These are phyloP conservation scores for Brachionus asplanchnoidis DNA, from an alignment of 1,140 invertebrate genomes.

Conservation along the genomic window DNA sequence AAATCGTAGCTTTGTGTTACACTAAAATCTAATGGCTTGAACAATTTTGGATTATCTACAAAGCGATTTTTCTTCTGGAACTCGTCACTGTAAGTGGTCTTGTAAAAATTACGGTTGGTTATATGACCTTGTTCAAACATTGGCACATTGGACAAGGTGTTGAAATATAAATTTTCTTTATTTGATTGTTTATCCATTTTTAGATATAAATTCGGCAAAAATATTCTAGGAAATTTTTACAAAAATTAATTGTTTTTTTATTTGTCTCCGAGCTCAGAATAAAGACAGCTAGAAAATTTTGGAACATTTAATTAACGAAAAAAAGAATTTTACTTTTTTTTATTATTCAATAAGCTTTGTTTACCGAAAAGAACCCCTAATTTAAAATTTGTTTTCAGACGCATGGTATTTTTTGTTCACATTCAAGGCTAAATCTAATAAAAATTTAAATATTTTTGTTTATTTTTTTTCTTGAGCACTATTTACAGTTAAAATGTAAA, in stretches of 20 bases:
- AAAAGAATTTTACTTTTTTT: not conserved
- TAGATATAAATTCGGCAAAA: not conserved
- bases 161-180: constrained; percentile 37
- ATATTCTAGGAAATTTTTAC: not conserved
- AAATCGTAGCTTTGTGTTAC: constrained; percentile 29
- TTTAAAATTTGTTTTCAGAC: not conserved
- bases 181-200: constrained; percentile 14
- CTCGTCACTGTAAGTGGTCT: constrained; percentile 28
- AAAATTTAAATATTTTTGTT: constrained; percentile 3
- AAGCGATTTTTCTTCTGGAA: not conserved
- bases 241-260: not conserved
- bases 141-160: constrained; percentile 25
- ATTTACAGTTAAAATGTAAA: not conserved
- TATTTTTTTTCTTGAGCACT: not conserved
- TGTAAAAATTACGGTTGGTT: constrained; percentile 25
- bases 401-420: not conserved
- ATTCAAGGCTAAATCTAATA: not conserved
- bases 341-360: not conserved
- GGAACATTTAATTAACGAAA: not conserved
- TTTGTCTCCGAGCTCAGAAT: not conserved
- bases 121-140: constrained; percentile 36
- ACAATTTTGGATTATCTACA: not conserved
- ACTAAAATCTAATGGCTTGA: constrained; percentile 23
- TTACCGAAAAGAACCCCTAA: not conserved
- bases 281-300: not conserved